phyloP scores from a whole-genome alignment of 1,140 invertebrate species.

The Cotesia glomerata region DNA sequence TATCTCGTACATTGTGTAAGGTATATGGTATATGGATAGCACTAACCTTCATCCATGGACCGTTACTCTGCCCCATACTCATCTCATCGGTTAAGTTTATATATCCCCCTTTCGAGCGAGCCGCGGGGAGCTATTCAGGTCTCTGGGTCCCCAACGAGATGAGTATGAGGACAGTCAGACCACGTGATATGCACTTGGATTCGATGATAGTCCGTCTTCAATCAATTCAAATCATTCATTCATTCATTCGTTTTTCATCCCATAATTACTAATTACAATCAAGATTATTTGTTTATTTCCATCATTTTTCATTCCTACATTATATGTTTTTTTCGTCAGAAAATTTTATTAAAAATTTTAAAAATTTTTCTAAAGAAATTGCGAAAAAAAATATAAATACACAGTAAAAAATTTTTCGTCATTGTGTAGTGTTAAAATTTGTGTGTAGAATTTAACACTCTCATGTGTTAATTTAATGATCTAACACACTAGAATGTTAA shows the following conservation, averaged over 20 bases:
- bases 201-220: not conserved
- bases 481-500: too few relatives aligned
- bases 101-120: conserved; percentile 25
- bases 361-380: too few relatives aligned
- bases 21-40: conserved; percentile 26
- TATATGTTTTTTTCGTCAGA: too few relatives aligned
- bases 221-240: not conserved
- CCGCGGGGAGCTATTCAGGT: conserved; percentile 38
- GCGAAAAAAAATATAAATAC: too few relatives aligned
- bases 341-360: too few relatives aligned
- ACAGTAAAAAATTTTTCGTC: too few relatives aligned
- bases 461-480: too few relatives aligned
- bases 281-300: too few relatives aligned
- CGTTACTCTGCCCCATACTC: conserved; percentile 38
- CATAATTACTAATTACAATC: too few relatives aligned
- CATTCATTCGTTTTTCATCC: not conserved
- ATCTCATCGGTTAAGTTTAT: not conserved
- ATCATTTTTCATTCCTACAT: too few relatives aligned
- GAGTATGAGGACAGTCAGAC: conserved; percentile 33
- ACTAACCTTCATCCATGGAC: conserved; percentile 41
- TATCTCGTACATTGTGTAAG: not conserved
- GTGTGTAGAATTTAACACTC: too few relatives aligned
- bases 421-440: too few relatives aligned
- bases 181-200: conserved; percentile 21
- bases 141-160: conserved; percentile 41